phyloP scores from a whole-genome alignment of 2,113 vertebrate species.

The Cyprinodon tularosa region DNA sequence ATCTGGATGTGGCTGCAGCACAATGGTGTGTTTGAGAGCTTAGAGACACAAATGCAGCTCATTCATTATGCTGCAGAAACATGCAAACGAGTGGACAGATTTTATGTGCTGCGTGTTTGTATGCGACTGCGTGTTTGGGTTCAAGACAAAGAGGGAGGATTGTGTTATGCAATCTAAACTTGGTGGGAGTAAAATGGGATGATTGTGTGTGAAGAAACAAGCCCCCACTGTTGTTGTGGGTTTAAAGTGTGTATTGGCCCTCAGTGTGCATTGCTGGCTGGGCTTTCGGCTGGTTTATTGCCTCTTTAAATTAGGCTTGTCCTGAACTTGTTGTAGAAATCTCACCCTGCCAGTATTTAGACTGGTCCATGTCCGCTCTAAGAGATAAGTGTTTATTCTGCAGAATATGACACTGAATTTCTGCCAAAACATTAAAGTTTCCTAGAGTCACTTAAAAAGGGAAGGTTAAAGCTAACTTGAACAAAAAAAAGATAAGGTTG shows the following conservation, averaged over 20 bases:
- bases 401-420: background rate
- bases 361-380: background rate
- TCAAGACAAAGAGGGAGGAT: background rate
- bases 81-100: slow-evolving; percentile 36
- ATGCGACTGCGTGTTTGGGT: background rate
- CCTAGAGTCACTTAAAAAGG: background rate
- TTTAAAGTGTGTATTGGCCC: slow-evolving; percentile 1
- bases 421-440: background rate
- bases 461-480: no score
- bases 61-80: slow-evolving; percentile 26
- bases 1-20: slow-evolving; percentile 14
- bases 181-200: slow-evolving; percentile 46
- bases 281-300: background rate
- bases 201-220: slow-evolving; percentile 56
- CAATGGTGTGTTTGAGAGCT: slow-evolving; percentile 42
- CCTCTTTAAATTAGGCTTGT: background rate
- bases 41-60: slow-evolving; percentile 18
- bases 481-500: no score
- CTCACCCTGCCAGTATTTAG: background rate
- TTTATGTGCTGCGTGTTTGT: slow-evolving; percentile 13
- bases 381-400: background rate
- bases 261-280: slow-evolving; percentile 8
- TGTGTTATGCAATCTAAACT: slow-evolving; percentile 21
- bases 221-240: slow-evolving; percentile 27
- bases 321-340: background rate